Evolutionary conservation across 2,113 vertebrate species (phyloP).

Genomic region (Aphyosemion australe): DNA sequence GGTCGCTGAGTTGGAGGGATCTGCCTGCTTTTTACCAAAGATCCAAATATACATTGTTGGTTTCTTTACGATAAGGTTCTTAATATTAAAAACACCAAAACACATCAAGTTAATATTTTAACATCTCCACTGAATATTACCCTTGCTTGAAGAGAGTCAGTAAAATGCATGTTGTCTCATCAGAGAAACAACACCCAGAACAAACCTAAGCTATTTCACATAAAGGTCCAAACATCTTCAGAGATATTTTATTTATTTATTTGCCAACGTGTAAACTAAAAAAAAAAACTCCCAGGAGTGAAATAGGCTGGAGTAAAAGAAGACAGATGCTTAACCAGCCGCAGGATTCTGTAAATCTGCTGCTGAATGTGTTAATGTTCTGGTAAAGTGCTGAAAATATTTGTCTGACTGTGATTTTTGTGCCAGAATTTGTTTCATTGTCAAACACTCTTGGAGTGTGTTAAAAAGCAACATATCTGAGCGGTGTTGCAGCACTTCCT

Average conservation of each 20-base stretch:
- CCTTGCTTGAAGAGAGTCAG: too few relatives aligned
- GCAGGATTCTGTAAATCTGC: background rate
- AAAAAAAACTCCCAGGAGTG: background rate
- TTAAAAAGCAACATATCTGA: slow-evolving; percentile 14
- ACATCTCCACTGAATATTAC: too few relatives aligned
- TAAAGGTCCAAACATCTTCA: background rate
- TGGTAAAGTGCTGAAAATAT: background rate
- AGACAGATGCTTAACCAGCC: background rate
- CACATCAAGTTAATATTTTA: too few relatives aligned
- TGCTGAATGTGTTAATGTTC: background rate
- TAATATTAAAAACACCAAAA: too few relatives aligned
- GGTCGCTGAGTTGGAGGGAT: background rate
- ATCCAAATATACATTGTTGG: too few relatives aligned
- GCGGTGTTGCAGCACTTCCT: slow-evolving; percentile 9
- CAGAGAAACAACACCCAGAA: background rate
- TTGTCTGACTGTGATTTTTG: background rate
- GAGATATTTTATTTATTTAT: slow-evolving; percentile 1
- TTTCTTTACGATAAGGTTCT: too few relatives aligned
- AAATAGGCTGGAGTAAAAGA: background rate
- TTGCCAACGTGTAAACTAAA: background rate
- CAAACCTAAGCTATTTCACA: background rate
- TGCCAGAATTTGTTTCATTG: background rate
- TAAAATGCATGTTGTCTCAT: background rate
- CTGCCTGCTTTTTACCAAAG: background rate
- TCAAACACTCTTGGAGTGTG: slow-evolving; percentile 1